Percentiles rank a stretch among this genome's conserved stretches.
Evolutionary conservation across 2,888 invertebrate genomes (phyloP).

Genomic region (Bellardia bayeri): DNA sequence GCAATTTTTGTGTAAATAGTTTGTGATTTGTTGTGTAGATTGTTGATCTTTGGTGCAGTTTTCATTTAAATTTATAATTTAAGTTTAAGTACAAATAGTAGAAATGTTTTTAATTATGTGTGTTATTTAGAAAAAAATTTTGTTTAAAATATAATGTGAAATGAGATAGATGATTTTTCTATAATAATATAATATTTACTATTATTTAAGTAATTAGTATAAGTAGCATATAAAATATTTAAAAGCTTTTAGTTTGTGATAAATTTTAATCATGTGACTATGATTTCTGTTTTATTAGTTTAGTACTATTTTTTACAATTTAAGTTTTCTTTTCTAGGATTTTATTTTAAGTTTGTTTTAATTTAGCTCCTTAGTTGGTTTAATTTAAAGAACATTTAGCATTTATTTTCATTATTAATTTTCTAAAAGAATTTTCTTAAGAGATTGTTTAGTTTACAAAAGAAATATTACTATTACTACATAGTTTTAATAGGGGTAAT

Average conservation of each 20-base stretch:
- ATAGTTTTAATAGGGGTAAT: neutral
- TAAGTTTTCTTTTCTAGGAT: neutral
- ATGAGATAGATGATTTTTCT: too few relatives aligned
- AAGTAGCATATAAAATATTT: conserved; percentile 43
- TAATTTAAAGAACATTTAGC: conserved; percentile 30
- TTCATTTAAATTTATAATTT: conserved; percentile 51
- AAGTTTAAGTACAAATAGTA: conserved; percentile 51
- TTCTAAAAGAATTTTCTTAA: conserved; percentile 10
- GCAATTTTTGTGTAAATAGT: conserved; percentile 72
- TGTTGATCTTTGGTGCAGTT: conserved; percentile 72
- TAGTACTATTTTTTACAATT: conserved; percentile 17
- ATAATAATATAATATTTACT: neutral
- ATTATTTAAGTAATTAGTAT: conserved; percentile 5
- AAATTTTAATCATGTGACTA: neutral
- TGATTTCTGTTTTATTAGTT: neutral
- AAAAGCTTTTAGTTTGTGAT: conserved; percentile 47
- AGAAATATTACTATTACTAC: neutral
- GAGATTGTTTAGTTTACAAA: conserved; percentile 38
- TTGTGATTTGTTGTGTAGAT: conserved; percentile 68
- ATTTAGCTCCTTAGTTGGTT: conserved; percentile 13
- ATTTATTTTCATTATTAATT: conserved; percentile 17
- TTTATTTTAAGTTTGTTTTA: neutral
- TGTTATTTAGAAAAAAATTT: conserved; percentile 12
- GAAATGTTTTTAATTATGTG: conserved; percentile 27
- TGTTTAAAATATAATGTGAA: neutral